phyloP scores from a whole-genome alignment of 2,888 invertebrate genomes.

The Diarsia dahlii region DNA sequence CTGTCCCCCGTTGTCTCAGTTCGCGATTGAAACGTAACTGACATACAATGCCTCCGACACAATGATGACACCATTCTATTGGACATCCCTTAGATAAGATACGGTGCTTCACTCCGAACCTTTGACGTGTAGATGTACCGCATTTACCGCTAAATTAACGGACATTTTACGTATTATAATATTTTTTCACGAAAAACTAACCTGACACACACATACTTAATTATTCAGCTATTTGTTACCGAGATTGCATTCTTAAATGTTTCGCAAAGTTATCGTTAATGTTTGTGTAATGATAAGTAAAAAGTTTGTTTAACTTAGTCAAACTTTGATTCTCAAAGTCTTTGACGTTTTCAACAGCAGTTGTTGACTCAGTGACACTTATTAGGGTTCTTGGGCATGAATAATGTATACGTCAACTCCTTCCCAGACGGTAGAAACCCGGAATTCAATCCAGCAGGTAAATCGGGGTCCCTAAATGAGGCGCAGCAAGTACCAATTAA shows the following conservation, averaged over 20 bases:
- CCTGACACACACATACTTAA: slow-evolving; percentile 18
- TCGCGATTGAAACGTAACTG: slow-evolving; percentile 76
- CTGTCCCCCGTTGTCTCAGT: slow-evolving; percentile 67
- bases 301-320: slow-evolving; percentile 42
- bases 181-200: slow-evolving; percentile 15
- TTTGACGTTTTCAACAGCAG: slow-evolving; percentile 73
- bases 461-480: slow-evolving; percentile 40
- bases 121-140: slow-evolving; percentile 71
- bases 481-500: slow-evolving; percentile 37
- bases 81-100: slow-evolving; percentile 82
- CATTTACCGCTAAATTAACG: slow-evolving; percentile 47
- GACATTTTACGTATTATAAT: slow-evolving; percentile 39
- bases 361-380: slow-evolving; percentile 80
- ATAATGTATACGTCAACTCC: slow-evolving; percentile 74
- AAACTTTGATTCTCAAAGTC: slow-evolving; percentile 62
- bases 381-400: slow-evolving; percentile 78
- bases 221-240: slow-evolving; percentile 29
- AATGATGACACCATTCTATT: slow-evolving; percentile 77
- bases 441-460: slow-evolving; percentile 28
- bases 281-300: slow-evolving; percentile 24
- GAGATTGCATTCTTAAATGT: slow-evolving; percentile 35
- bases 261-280: slow-evolving; percentile 24
- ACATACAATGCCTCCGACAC: slow-evolving; percentile 76
- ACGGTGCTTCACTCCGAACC: slow-evolving; percentile 74
- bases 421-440: slow-evolving; percentile 41